Conservation (phyloP, 2,888 invertebrate genomes). For the Ecdyonurus torrentis region DNA sequence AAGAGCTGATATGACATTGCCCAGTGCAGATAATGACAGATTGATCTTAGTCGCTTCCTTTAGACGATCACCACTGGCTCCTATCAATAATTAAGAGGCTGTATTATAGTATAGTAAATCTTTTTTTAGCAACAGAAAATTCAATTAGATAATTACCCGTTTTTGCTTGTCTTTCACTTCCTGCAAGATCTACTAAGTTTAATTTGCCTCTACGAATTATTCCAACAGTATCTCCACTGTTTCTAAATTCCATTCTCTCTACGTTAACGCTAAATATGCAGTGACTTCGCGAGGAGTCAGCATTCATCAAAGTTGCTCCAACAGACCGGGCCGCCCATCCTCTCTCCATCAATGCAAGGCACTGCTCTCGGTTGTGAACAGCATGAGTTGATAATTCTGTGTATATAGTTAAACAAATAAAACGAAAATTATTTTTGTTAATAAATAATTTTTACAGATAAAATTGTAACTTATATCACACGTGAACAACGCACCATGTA, state of each 20-base stretch:
- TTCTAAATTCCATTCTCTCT: constrained; percentile 45
- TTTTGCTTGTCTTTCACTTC: constrained; percentile 72
- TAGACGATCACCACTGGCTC: constrained; percentile 68
- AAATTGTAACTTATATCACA: neutral
- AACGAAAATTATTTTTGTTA: neutral
- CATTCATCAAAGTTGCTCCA: constrained; percentile 80
- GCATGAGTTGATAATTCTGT: constrained; percentile 51
- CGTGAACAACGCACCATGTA: constrained; percentile 31
- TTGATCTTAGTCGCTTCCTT: constrained; percentile 86
- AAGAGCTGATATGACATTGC: constrained; percentile 76
- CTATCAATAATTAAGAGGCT: too few relatives aligned
- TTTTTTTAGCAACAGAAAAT: neutral
- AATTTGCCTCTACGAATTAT: constrained; percentile 53
- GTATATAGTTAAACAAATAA: constrained; percentile 7
- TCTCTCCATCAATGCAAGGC: constrained; percentile 50
- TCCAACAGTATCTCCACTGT: constrained; percentile 22
- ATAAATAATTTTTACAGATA: neutral
- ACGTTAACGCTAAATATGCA: constrained; percentile 73
- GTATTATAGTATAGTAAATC: too few relatives aligned
- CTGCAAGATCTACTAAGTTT: constrained; percentile 77
- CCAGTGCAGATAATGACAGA: constrained; percentile 68
- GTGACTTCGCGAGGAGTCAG: constrained; percentile 69
- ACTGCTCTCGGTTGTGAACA: constrained; percentile 62
- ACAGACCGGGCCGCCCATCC: constrained; percentile 68
- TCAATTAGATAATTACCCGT: constrained; percentile 29